A percentile compares a stretch with the other conserved stretches of the same genome.
Conservation (phyloP, 2,113 vertebrate species). For the Chloebia gouldiae region DNA sequence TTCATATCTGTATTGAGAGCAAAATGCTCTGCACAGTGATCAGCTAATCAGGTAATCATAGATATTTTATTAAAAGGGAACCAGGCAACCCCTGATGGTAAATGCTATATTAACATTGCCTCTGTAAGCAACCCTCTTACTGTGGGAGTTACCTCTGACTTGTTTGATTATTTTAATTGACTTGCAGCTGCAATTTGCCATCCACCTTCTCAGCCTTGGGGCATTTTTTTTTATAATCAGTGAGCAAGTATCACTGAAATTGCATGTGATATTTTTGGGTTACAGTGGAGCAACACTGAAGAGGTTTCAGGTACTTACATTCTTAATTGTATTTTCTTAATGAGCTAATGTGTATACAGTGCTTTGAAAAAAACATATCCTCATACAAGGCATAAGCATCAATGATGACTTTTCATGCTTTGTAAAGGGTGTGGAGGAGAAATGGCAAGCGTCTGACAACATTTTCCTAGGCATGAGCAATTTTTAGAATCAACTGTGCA, state of each 20-base stretch:
- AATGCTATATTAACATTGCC: conserved; percentile 9
- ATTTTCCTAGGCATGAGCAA: not conserved
- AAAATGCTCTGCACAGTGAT: not conserved
- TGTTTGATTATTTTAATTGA: conserved; percentile 57
- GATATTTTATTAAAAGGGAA: conserved; percentile 20
- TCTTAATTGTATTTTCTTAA: conserved; percentile 17
- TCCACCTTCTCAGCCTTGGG: conserved; percentile 22
- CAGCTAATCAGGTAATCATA: conserved; percentile 48
- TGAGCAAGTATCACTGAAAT: conserved; percentile 30
- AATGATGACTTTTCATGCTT: not conserved
- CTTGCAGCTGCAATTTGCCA: conserved; percentile 39
- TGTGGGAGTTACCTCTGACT: conserved; percentile 17
- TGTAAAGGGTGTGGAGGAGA: not conserved
- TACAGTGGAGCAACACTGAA: not conserved
- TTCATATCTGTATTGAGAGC: not conserved
- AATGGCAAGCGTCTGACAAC: not conserved
- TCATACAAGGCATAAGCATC: not conserved
- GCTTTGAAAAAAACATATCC: not conserved
- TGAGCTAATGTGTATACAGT: not conserved
- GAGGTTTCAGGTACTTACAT: not conserved
- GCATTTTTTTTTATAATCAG: not conserved
- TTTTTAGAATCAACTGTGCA: not conserved
- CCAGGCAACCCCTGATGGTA: not conserved
- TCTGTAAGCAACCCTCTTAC: conserved; percentile 17
- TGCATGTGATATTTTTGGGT: conserved; percentile 2